phyloP scores from a whole-genome alignment of 2,888 invertebrate species.

The Deroplatys truncata region DNA sequence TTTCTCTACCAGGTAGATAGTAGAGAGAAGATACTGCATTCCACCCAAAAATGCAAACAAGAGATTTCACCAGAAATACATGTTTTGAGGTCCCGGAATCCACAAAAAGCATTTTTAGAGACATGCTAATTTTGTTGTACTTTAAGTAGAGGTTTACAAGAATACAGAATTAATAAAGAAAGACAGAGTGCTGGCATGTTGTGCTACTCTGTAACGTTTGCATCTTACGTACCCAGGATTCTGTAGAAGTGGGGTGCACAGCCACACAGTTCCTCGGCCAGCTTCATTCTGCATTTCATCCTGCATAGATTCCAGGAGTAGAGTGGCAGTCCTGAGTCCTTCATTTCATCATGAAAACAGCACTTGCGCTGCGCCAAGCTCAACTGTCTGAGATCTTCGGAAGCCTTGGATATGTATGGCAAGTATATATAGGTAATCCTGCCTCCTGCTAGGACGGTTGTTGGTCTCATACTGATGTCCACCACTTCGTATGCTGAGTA shows the following conservation, averaged over 20 bases:
- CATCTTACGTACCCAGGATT: not conserved
- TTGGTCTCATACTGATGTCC: not conserved
- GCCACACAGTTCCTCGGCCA: not conserved
- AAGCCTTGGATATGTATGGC: not conserved
- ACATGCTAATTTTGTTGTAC: too few relatives aligned
- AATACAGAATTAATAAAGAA: too few relatives aligned
- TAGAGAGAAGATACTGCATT: too few relatives aligned
- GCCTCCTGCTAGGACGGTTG: not conserved
- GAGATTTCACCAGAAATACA: too few relatives aligned
- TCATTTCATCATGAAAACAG: constrained; percentile 14
- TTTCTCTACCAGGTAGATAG: too few relatives aligned
- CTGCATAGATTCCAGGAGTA: constrained; percentile 7
- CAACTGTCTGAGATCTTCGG: not conserved
- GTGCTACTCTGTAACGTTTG: too few relatives aligned
- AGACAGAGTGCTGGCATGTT: too few relatives aligned
- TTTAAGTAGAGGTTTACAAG: too few relatives aligned
- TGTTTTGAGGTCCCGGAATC: too few relatives aligned
- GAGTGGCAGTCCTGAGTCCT: not conserved
- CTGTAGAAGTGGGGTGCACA: constrained; percentile 14
- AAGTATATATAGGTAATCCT: not conserved
- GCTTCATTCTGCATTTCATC: not conserved
- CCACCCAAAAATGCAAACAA: too few relatives aligned
- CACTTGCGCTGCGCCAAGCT: constrained; percentile 4
- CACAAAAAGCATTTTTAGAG: too few relatives aligned
- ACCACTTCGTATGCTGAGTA: not conserved